These are phyloP conservation scores for Oncorhynchus kisutch DNA, from an alignment of 2,113 vertebrate genomes.

Conservation along the genomic window DNA sequence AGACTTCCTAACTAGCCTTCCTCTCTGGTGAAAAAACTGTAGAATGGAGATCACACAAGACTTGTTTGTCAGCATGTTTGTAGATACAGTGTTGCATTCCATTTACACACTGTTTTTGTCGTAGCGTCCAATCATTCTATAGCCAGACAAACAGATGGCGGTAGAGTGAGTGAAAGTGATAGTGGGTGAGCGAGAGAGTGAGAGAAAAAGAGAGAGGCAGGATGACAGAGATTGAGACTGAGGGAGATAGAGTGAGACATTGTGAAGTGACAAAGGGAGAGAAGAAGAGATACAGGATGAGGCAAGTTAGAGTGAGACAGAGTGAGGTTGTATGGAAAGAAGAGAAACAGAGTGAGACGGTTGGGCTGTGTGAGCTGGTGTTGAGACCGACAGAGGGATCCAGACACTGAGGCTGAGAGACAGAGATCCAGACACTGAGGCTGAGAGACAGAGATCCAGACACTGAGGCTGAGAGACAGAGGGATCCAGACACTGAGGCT, in stretches of 20 bases:
- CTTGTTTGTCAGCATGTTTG: too few relatives aligned
- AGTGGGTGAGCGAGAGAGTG: neutral
- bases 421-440: conserved; percentile 15
- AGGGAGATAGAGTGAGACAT: too few relatives aligned
- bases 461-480: neutral
- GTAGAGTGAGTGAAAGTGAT: conserved; percentile 33
- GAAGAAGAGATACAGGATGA: neutral
- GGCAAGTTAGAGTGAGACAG: too few relatives aligned
- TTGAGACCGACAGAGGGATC: neutral
- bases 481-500: too few relatives aligned
- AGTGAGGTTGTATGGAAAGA: neutral
- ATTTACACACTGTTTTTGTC: too few relatives aligned
- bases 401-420: neutral
- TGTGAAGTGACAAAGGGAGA: too few relatives aligned
- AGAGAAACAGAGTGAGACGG: conserved; percentile 23
- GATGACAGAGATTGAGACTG: neutral
- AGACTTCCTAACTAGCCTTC: too few relatives aligned
- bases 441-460: neutral
- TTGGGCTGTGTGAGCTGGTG: neutral
- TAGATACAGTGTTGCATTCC: too few relatives aligned
- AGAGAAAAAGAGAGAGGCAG: neutral
- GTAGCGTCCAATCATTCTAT: too few relatives aligned
- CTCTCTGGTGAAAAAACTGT: too few relatives aligned
- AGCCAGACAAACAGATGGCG: conserved; percentile 25
- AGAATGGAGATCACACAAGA: too few relatives aligned